A percentile compares a stretch with the other conserved stretches of the same genome.
phyloP scores from a whole-genome alignment of 2,888 invertebrate genomes.

The Hermaeophaga mercurialis region DNA sequence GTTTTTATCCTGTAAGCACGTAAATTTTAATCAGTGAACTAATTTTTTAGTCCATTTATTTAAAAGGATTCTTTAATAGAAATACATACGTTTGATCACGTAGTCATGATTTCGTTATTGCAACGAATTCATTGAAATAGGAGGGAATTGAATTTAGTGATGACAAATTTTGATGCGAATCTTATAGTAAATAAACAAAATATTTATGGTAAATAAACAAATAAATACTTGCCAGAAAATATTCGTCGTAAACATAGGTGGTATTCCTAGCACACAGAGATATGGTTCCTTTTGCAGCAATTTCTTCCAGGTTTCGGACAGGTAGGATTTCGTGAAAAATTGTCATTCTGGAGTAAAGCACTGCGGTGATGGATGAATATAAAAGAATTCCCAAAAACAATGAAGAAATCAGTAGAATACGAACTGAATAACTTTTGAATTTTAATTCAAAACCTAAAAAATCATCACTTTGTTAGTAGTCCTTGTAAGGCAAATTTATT shows the following conservation, averaged over 20 bases:
- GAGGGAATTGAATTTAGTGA: too few species aligned
- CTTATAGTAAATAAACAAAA: too few species aligned
- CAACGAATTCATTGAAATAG: too few species aligned
- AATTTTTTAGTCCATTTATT: too few species aligned
- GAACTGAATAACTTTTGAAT: constrained; percentile 45
- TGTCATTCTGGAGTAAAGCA: constrained; percentile 56
- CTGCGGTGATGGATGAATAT: constrained; percentile 51
- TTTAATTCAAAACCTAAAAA: constrained; percentile 50
- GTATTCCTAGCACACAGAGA: constrained; percentile 56
- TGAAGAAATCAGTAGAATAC: constrained; percentile 48
- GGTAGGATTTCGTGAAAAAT: constrained; percentile 52
- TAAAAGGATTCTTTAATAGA: too few species aligned
- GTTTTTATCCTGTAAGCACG: constrained; percentile 36
- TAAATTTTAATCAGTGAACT: constrained; percentile 10
- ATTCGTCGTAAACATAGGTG: constrained; percentile 53
- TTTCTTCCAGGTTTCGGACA: constrained; percentile 53
- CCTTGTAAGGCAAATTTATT: not conserved
- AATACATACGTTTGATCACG: too few species aligned
- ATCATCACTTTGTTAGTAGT: not conserved
- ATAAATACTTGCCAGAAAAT: constrained; percentile 45
- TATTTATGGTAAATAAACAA: too few species aligned
- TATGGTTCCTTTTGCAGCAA: constrained; percentile 49
- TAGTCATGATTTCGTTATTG: too few species aligned
- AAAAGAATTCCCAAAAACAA: constrained; percentile 50
- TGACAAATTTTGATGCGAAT: too few species aligned